Evolutionary conservation across 2,888 invertebrate genomes (phyloP).

Genomic region (Thymelicus sylvestris): DNA sequence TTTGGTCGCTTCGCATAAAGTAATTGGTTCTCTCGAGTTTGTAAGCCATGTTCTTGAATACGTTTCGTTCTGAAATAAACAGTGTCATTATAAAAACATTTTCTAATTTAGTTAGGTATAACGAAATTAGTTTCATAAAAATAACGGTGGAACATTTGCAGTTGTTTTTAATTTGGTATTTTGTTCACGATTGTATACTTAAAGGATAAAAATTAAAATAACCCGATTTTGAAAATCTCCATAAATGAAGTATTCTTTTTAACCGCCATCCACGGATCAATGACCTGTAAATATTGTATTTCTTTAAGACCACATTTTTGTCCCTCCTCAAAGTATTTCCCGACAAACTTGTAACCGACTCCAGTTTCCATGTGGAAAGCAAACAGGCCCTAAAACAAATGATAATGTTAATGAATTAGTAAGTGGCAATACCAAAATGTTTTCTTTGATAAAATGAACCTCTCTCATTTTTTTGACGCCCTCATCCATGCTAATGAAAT

Average conservation of each 20-base stretch:
- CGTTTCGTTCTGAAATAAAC: slow-evolving; percentile 64
- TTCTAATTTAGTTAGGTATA: not conserved
- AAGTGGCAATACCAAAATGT: not conserved
- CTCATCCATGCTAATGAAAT: slow-evolving; percentile 85
- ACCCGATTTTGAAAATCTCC: slow-evolving; percentile 87
- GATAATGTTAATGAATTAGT: slow-evolving; percentile 9
- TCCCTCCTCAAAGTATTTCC: slow-evolving; percentile 87
- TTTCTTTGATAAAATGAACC: slow-evolving; percentile 49
- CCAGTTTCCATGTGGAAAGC: slow-evolving; percentile 88
- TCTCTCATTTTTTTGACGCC: slow-evolving; percentile 85
- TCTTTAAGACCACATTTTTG: slow-evolving; percentile 89
- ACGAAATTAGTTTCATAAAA: not conserved
- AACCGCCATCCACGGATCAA: slow-evolving; percentile 87
- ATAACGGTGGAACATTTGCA: no score
- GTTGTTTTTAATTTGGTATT: no score
- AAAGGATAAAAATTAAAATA: slow-evolving; percentile 29
- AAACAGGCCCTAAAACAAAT: slow-evolving; percentile 80
- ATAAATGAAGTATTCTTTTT: slow-evolving; percentile 86
- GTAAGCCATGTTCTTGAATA: slow-evolving; percentile 82
- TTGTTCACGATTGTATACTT: not conserved
- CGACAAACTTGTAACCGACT: slow-evolving; percentile 87
- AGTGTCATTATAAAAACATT: not conserved
- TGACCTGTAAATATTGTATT: slow-evolving; percentile 86
- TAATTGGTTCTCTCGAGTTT: slow-evolving; percentile 83
- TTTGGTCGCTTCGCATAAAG: slow-evolving; percentile 87